These are phyloP conservation scores for Melanotaenia duboulayi DNA, from an alignment of 2,113 vertebrate species.

Conservation along the genomic window DNA sequence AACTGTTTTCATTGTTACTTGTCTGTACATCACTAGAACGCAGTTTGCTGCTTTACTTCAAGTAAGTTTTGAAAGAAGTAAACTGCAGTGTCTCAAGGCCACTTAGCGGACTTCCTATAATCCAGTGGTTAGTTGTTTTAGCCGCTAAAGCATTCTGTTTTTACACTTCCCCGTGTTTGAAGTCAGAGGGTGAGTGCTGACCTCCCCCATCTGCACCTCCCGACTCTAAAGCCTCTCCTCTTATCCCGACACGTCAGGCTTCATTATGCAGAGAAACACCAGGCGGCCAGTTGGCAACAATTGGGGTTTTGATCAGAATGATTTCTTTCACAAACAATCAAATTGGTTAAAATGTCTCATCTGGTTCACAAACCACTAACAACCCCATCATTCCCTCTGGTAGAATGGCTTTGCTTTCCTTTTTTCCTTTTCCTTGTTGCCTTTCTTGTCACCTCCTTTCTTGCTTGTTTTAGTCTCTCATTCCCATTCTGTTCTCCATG, in stretches of 20 bases:
- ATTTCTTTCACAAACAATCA: constrained; percentile 99
- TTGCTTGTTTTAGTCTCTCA: constrained; percentile 58
- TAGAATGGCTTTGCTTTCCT: constrained; percentile 54
- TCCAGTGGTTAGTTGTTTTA: constrained; percentile 86
- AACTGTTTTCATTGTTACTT: constrained; percentile 15
- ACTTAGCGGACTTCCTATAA: constrained; percentile 91
- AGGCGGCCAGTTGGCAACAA: constrained; percentile 90
- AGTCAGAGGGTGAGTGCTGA: constrained; percentile 84
- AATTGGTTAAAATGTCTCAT: constrained; percentile 96
- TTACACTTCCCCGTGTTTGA: constrained; percentile 92
- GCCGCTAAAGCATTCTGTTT: constrained; percentile 89
- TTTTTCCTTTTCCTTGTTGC: constrained; percentile 46
- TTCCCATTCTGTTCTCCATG: constrained; percentile 77
- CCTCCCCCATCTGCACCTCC: constrained; percentile 87
- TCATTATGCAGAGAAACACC: constrained; percentile 90
- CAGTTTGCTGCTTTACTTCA: constrained; percentile 2
- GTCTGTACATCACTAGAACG: background rate
- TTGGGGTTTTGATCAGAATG: constrained; percentile 95
- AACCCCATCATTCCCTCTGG: constrained; percentile 78
- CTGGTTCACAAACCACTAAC: constrained; percentile 91
- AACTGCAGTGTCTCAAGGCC: constrained; percentile 81
- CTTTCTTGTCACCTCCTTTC: constrained; percentile 30
- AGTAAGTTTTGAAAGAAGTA: constrained; percentile 12
- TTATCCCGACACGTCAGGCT: constrained; percentile 88
- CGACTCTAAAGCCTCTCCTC: constrained; percentile 89